Evolutionary conservation across 2,797 vertebrate genomes (phyloP), one percentile per base, ranked within the genome.

Genomic region (Naso thynnoides): DNA sequence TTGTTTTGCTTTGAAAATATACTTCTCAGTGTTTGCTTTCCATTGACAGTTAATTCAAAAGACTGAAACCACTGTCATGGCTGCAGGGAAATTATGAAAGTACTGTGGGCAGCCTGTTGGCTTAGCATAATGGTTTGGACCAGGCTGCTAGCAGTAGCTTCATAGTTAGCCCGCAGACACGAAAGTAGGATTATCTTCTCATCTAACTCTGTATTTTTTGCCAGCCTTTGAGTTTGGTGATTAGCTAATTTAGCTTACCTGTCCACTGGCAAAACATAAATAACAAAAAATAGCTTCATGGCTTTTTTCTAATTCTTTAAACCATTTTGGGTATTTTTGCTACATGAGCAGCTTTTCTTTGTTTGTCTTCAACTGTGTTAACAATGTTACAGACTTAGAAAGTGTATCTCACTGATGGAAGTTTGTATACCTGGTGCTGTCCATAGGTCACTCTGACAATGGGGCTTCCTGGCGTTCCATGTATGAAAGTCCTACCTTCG

Each of bases 391-490:
- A 47, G 33, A 33, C 0, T n/a, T 23, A 9, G 23, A 55, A 47
- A 75, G 18, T 21, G 47, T 13, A 49, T 10, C 4, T 45, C 5
- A 54, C 8, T 69, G 16, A 78, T 72, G 16, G 9, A 19, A 61
- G 61, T 36, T n/a, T 81, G 53, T 38, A 36, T 61, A 3, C 10
- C 21, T 60, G 41, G 1, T 55, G 1, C 16, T 61, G 1, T 55
- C 31, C 72, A n/a, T 18, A 99, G 98, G 95, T 78, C 95, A 96
- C 56, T 0, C 82, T 0, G 98, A 99, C 69, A 97, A 96, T 0
- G 98, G 98, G 0, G 96, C 94, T 54, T 96, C 92, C 64, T 99
- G 98, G 98, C 96, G 97, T 48, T 96, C 96, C 8, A 80, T 95
- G 61, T 99, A 99, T 16, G 98, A 99, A 85, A 95, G 94, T 0